Evolutionary conservation across 2,888 invertebrate genomes (phyloP), one percentile per base, ranked within the genome.

Genomic region (Glyphotaelius pellucidus): DNA sequence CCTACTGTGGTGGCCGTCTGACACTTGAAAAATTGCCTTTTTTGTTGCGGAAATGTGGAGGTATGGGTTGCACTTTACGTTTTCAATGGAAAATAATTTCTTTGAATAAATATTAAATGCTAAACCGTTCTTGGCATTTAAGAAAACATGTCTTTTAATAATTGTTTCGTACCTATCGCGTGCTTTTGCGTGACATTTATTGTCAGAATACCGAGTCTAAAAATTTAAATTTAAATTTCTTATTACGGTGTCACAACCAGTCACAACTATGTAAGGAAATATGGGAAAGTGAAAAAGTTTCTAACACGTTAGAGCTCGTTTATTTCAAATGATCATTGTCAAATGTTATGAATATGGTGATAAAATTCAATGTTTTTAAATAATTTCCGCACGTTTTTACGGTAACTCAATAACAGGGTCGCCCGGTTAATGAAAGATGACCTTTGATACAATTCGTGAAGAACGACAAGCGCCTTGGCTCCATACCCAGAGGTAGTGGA

Each of bases 1-100:
- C 35, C 52, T 47, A 47, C 52, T 83, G 90, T 47, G 90, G 42
- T 31, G 83, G 81, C 30, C 15, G 38, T 47, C 90, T 90, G 90
- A 90, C 90, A 90, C 90, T 83, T 90, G 90, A 90, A 81, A 90
- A 90, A 83, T 90, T 83, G 83, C 90, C 83, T 81, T 90, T 90
- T 90, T 89, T 90, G n/a, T 88, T 35, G 9, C 81, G 25, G 30
- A 47, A 47, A 9, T 15, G 42, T 38, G 25, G 30, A 42, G 81
- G 19, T 83, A 83, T 81, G 47, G 81, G 42, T 31, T 81, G 81
- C 90, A 81, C 42, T 90, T 81, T 81, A 81, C 31, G n/a, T 14
- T 85, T 85, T 85, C 38, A 38, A 12, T 12, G 85, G 84, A 85
- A 31, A 85, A 38, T 38, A 85, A 38, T 85, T 85, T 85, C 38